Base-by-base conservation (phyloP, 2,888 invertebrate species). In the Caradrina kadenii region DNA sequence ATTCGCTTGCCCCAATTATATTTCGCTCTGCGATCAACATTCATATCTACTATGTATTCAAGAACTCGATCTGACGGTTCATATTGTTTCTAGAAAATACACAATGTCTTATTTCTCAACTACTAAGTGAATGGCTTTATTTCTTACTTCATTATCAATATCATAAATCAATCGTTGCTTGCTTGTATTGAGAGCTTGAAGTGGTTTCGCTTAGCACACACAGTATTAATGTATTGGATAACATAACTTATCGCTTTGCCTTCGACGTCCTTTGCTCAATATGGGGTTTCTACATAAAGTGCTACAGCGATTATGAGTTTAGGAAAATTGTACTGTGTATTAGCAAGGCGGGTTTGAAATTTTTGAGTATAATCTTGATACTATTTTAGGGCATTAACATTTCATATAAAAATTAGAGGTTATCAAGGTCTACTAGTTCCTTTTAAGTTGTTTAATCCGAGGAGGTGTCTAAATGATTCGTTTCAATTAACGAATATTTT, bases 1-100 rank as follows among this genome's bases (percentile, higher is more conserved):
- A 86, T 89, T 90, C 83, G 63, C 84, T 81, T 81, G 78, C 82
- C 81, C 83, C 89, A 90, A 92, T 92, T 92, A 91, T 89, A 89
- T 87, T 90, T 87, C 80, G 82, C 86, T 81, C 68, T 73, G 81
- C 73, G 73, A 84, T 84, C 77, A 85, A 85, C 84, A 64, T 89
- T 88, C 81, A 82, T 81, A 82, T 84, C 84, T 85, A 86, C 85
- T 76, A 84, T 61, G 77, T 73, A 73, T 86, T 83, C 63, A 62
- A 83, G 83, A 86, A 83, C 76, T 78, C 80, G 82, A 82, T 63
- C 59, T 65, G 63, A 52, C 13, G 53, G 69, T 52, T 31, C n/a
- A 6, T 54, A 48, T 59, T 64, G n/a, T 63, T 65, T 76, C 22
- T 35, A 21, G 21, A 35, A 45, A 67, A 52, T 65, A 50, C n/a